These are phyloP conservation scores for cattle (Bos taurus) DNA, from an alignment of 2,113 vertebrate species.

Conservation along the genomic window DNA sequence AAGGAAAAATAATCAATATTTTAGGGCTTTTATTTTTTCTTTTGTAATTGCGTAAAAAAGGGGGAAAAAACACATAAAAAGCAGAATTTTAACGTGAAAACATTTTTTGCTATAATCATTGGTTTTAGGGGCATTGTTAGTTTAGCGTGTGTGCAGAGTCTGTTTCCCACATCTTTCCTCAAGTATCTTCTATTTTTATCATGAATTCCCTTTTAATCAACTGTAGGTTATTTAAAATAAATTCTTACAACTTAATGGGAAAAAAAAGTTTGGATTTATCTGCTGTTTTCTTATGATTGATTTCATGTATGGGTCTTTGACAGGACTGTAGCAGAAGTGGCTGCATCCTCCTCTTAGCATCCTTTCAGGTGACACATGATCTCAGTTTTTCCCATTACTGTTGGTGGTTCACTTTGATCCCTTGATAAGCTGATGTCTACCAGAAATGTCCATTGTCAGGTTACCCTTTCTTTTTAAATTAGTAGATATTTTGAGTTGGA, in stretches of 20 bases:
- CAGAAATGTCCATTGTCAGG: not conserved
- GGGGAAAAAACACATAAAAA: conserved; percentile 81
- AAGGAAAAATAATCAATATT: conserved; percentile 82
- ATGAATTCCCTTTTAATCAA: conserved; percentile 91
- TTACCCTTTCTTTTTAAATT: not conserved
- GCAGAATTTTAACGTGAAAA: conserved; percentile 91
- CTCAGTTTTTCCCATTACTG: not conserved
- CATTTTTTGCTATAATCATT: conserved; percentile 88
- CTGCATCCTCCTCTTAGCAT: not conserved
- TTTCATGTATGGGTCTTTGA: not conserved
- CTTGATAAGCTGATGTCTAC: not conserved
- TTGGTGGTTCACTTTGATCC: not conserved
- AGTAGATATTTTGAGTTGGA: not conserved
- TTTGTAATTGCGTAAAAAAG: conserved; percentile 91
- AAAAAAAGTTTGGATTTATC: not conserved
- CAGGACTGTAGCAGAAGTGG: not conserved
- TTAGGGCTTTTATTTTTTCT: conserved; percentile 88
- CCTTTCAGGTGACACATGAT: not conserved
- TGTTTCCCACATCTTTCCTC: conserved; percentile 86
- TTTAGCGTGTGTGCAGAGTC: conserved; percentile 85
- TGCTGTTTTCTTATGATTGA: not conserved
- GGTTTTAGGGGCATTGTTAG: conserved; percentile 88
- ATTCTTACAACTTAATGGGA: conserved; percentile 90
- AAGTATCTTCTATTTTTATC: conserved; percentile 96
- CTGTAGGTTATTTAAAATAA: conserved; percentile 98